These are phyloP conservation scores for Cenopis cana DNA, from an alignment of 2,888 invertebrate genomes.

Conservation along the genomic window DNA sequence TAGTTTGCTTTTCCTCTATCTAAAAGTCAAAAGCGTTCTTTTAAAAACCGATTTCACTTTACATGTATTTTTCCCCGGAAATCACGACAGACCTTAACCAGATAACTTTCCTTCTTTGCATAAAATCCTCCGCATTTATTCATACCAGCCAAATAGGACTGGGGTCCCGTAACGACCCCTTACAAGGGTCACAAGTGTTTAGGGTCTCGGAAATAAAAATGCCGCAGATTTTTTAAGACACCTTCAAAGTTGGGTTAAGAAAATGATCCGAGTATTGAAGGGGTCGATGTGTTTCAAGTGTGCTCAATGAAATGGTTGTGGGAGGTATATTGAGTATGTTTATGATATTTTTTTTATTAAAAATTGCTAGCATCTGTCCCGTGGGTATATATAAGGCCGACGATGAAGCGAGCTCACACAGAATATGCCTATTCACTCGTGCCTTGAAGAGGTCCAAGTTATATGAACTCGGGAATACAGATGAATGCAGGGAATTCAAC, in stretches of 20 bases:
- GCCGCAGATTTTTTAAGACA: conserved; percentile 11
- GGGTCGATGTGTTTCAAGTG: neutral
- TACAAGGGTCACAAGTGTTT: conserved; percentile 34
- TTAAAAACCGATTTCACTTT: too few species aligned
- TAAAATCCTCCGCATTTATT: conserved; percentile 21
- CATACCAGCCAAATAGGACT: conserved; percentile 21
- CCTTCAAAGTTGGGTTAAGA: conserved; percentile 17
- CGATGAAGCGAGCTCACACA: too few species aligned
- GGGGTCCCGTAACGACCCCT: conserved; percentile 23
- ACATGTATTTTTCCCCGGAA: too few species aligned
- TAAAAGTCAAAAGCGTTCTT: too few species aligned
- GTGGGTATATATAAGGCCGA: too few species aligned
- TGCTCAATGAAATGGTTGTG: conserved; percentile 2
- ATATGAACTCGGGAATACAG: too few species aligned
- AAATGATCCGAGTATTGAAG: neutral
- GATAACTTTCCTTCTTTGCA: conserved; percentile 19
- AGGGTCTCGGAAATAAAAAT: conserved; percentile 26
- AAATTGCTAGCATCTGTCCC: too few species aligned
- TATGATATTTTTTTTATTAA: neutral
- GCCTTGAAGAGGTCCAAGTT: too few species aligned
- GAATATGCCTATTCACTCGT: too few species aligned
- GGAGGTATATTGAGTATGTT: neutral
- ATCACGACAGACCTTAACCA: neutral
- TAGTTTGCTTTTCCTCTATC: too few species aligned
- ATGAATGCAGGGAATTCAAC: too few species aligned